Conservation (phyloP, 2,797 vertebrate species). For the Centropyge bicolor region DNA sequence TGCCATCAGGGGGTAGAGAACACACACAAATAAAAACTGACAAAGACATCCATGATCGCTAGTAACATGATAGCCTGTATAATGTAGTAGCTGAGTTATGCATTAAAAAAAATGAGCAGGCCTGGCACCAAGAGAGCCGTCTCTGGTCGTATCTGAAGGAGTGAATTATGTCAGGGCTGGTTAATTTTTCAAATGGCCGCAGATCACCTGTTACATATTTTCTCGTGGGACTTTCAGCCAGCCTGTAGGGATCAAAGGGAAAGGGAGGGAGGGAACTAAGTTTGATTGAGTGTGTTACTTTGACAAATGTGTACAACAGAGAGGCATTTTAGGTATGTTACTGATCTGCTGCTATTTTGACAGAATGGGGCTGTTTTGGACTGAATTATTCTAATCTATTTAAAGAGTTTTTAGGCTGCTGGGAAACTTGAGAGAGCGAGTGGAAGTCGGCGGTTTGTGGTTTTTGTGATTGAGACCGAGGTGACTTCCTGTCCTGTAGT, state of each 20-base stretch:
- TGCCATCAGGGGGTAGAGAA: slow-evolving; percentile 82
- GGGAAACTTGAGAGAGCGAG: slow-evolving; percentile 70
- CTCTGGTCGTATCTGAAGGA: slow-evolving; percentile 47
- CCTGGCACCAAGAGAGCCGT: slow-evolving; percentile 6
- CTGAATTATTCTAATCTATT: slow-evolving; percentile 83
- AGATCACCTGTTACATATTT: slow-evolving; percentile 78
- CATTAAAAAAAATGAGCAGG: slow-evolving; percentile 32
- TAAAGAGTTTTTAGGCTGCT: slow-evolving; percentile 73
- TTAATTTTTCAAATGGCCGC: slow-evolving; percentile 65
- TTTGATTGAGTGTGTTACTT: slow-evolving; percentile 77
- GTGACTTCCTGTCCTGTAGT: slow-evolving; percentile 79
- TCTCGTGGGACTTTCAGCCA: slow-evolving; percentile 66
- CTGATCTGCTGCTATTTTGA: slow-evolving; percentile 80
- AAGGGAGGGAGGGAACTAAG: slow-evolving; percentile 58
- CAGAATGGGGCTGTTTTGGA: slow-evolving; percentile 81
- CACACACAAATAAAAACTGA: slow-evolving; percentile 76
- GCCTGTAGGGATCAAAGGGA: slow-evolving; percentile 74
- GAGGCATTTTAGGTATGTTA: slow-evolving; percentile 81
- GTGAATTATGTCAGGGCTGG: slow-evolving; percentile 64
- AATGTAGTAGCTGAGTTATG: slow-evolving; percentile 13
- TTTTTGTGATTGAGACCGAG: slow-evolving; percentile 70
- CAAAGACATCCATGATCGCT: slow-evolving; percentile 66
- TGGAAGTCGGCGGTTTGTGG: slow-evolving; percentile 68
- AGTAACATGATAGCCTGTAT: slow-evolving; percentile 45
- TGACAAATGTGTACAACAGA: slow-evolving; percentile 80